A percentile compares a stretch with the other conserved stretches of the same genome.
Conservation (phyloP, 2,797 vertebrate species). For the Coluber constrictor region DNA sequence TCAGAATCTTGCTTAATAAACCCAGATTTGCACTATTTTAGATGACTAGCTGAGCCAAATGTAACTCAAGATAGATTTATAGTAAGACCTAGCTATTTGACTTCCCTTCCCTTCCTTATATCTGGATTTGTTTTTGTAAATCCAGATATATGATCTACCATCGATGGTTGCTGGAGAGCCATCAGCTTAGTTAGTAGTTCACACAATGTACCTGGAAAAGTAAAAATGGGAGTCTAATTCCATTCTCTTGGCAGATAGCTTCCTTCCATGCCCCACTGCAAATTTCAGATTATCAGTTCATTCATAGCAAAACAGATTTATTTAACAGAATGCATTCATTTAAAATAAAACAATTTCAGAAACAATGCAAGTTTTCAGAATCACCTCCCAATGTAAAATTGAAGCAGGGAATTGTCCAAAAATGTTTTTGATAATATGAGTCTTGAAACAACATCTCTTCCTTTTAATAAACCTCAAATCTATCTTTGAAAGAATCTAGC, state of each 20-base stretch:
- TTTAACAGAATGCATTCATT: background rate
- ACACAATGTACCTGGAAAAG: background rate
- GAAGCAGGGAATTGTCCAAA: background rate
- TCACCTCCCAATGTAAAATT: background rate
- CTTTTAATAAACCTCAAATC: background rate
- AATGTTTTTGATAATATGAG: background rate
- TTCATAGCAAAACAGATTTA: background rate
- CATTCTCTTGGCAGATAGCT: background rate
- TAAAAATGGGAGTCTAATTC: background rate
- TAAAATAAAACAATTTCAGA: background rate
- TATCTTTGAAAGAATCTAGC: background rate
- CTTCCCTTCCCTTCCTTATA: background rate
- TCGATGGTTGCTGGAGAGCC: background rate
- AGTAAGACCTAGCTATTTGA: background rate
- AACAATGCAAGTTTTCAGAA: background rate
- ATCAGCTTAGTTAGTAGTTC: background rate
- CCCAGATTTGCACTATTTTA: background rate
- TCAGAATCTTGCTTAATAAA: constrained; percentile 12
- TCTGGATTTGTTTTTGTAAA: background rate
- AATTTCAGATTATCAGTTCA: background rate
- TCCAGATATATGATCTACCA: background rate
- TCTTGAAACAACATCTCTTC: background rate
- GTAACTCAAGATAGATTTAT: background rate
- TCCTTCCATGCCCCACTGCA: background rate
- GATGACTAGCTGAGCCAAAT: background rate